These are phyloP conservation scores for Caenorhabditis parvicauda DNA, from an alignment of 2,888 invertebrate genomes.

Conservation along the genomic window DNA sequence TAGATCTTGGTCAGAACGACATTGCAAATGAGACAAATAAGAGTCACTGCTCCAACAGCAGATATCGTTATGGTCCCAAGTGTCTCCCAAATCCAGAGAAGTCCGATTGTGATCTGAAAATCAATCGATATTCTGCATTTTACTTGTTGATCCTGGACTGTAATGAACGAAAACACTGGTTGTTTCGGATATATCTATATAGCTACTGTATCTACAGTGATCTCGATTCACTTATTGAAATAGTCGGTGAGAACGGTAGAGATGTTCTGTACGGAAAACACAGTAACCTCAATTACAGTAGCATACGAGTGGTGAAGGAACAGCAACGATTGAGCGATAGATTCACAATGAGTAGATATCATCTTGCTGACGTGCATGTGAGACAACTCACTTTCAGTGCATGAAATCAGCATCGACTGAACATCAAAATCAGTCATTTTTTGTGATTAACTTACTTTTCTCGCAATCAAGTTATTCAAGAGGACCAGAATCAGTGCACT, in stretches of 20 bases:
- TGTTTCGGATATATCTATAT: too few relatives aligned
- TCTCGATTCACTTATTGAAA: too few relatives aligned
- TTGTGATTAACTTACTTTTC: conserved; percentile 13
- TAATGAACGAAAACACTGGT: too few relatives aligned
- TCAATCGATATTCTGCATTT: background rate
- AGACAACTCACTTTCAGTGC: background rate
- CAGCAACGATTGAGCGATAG: conserved; percentile 15
- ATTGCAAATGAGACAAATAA: conserved; percentile 19
- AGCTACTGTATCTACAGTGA: too few relatives aligned
- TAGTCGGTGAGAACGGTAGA: too few relatives aligned
- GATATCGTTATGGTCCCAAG: conserved; percentile 25
- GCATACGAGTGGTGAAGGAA: conserved; percentile 32
- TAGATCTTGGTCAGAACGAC: conserved; percentile 20
- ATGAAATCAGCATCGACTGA: background rate
- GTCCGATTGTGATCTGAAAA: conserved; percentile 18
- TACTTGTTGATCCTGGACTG: too few relatives aligned
- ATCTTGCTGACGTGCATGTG: conserved; percentile 11
- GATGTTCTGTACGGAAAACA: too few relatives aligned
- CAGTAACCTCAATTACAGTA: conserved; percentile 21
- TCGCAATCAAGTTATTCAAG: conserved; percentile 21
- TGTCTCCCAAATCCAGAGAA: conserved; percentile 31
- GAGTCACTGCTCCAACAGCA: conserved; percentile 20
- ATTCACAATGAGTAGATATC: conserved; percentile 33
- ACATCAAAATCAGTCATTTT: background rate
- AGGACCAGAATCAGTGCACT: conserved; percentile 20